Percentiles rank a stretch among this genome's conserved stretches.
phyloP scores from a whole-genome alignment of 2,113 vertebrate species.

The Oenanthe oenanthe region DNA sequence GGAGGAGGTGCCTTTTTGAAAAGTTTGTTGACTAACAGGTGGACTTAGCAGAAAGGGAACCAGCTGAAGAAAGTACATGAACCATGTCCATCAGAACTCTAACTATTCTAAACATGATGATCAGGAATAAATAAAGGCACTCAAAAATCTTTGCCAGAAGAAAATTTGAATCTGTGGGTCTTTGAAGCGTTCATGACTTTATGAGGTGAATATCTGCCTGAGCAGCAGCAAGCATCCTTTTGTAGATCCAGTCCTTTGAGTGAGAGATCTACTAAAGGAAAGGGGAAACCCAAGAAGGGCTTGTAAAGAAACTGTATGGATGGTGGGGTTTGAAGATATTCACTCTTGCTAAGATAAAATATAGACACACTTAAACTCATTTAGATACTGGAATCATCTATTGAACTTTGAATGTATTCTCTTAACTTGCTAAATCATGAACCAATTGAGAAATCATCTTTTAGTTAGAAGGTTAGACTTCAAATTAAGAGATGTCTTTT shows the following conservation, averaged over 20 bases:
- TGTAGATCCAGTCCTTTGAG: background rate
- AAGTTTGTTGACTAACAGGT: background rate
- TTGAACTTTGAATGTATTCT: background rate
- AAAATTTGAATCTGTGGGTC: background rate
- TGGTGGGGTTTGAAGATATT: background rate
- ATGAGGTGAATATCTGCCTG: background rate
- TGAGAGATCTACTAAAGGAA: background rate
- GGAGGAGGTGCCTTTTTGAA: background rate
- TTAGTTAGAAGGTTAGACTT: background rate
- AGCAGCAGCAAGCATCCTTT: background rate
- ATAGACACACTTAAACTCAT: background rate
- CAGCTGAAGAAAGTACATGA: background rate
- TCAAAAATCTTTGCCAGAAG: background rate
- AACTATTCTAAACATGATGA: background rate
- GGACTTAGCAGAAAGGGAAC: background rate
- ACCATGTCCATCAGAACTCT: background rate
- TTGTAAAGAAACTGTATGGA: background rate
- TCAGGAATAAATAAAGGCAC: background rate
- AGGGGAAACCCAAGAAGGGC: background rate
- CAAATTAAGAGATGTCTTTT: background rate
- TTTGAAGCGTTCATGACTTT: background rate
- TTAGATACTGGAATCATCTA: background rate
- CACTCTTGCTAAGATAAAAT: background rate
- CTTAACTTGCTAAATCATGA: background rate
- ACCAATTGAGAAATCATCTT: background rate